Evolutionary conservation across 2,113 vertebrate genomes (phyloP), one percentile per base, ranked within the genome.

Genomic region (Campylomormyrus numenius): DNA sequence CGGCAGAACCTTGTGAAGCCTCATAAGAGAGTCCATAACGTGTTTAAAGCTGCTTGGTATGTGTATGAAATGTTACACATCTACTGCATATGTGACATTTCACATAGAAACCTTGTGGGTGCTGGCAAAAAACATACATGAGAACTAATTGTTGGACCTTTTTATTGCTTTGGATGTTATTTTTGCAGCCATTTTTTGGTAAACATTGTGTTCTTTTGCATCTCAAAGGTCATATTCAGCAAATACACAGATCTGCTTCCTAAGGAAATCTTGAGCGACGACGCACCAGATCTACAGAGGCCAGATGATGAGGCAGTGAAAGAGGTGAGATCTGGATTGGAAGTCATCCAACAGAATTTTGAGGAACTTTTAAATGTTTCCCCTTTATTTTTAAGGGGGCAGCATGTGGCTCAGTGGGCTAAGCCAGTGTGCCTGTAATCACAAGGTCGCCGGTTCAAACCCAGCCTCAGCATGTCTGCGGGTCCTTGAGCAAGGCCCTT

Each of bases 211-310:
- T 7, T 80, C 74, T 77, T 85, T 93, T 88, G 90, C 88, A 87
- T 93, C 89, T 94, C 94, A 88, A 94, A 99, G 98, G 97, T 99
- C 91, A 94, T 99, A 93, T 99, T 98, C 94, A 99, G 98, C 95
- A 99, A 99, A 89, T 99, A 98, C 93, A 98, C 98, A 92, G 98
- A 99, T 92, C 95, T 99, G 89, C 96, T 99, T 90, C 98, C 98
- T 58, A 99, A 99, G 89, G 98, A 99, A 91, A 97, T 99, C 87
- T 95, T 98, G 92, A 98, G 98, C 89, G 95, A 97, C 27, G 98
- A 99, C 85, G 96, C 97, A 89, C 96, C 97, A 83, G 98, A 97
- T 42, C 94, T 99, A 27, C 97, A 98, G 92, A 97, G 94, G 93
- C 98, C 98, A 0, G 98, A 99, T 3, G 98, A 98, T 88, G 98